Percentiles rank a stretch among this genome's conserved stretches.
These are phyloP conservation scores for Unio pictorum DNA, from an alignment of 2,888 invertebrate genomes.

Conservation along the genomic window DNA sequence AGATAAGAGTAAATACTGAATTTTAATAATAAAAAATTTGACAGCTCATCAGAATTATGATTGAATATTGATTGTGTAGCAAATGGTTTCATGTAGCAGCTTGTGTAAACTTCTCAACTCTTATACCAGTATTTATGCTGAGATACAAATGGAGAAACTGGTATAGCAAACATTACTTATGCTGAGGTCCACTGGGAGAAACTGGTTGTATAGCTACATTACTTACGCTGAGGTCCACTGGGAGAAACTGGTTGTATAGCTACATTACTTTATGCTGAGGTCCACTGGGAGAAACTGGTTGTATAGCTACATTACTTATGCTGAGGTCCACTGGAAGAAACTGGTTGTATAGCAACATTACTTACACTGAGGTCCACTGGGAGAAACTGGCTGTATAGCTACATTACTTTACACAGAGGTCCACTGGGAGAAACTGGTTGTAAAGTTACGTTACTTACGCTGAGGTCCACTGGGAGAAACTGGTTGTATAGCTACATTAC, in stretches of 20 bases:
- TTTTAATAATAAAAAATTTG: too few species aligned
- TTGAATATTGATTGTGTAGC: too few species aligned
- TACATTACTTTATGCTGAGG: conserved; percentile 18
- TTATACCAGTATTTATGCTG: conserved; percentile 16
- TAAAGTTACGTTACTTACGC: conserved; percentile 12
- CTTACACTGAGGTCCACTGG: conserved; percentile 24
- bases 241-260: too few species aligned
- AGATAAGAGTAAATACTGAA: too few species aligned
- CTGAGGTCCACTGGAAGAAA: too few species aligned
- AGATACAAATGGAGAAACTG: conserved; percentile 5
- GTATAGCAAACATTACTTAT: conserved; percentile 10
- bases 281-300: conserved; percentile 20
- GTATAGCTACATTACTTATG: conserved; percentile 26
- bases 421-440: too few species aligned
- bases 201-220: conserved; percentile 31
- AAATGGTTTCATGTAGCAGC: too few species aligned
- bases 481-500: conserved; percentile 30
- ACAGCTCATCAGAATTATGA: too few species aligned
- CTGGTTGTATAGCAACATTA: not conserved
- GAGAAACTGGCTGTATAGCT: conserved; percentile 21
- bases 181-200: conserved; percentile 16
- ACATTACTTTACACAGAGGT: conserved; percentile 18
- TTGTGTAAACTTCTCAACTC: too few species aligned
- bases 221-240: conserved; percentile 3
- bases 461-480: conserved; percentile 19